These are phyloP conservation scores for Tenebrosternarchus preto DNA, from an alignment of 2,113 vertebrate genomes.

Conservation along the genomic window DNA sequence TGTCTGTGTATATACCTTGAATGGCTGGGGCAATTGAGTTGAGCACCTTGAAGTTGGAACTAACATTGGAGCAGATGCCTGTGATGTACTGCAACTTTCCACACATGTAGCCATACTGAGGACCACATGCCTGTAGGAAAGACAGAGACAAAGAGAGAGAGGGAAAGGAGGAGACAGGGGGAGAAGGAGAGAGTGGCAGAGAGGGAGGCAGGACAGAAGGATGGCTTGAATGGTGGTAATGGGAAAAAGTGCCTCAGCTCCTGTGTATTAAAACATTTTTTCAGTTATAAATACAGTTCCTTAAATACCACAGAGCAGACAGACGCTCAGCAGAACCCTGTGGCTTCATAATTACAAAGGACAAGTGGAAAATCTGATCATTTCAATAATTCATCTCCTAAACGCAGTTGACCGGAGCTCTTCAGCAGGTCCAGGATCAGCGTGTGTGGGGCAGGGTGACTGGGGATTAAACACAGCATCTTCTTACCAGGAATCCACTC, in stretches of 20 bases:
- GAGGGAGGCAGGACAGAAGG: background rate
- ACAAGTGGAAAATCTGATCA: constrained; percentile 54
- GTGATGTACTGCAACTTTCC: constrained; percentile 90
- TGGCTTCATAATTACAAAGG: constrained; percentile 45
- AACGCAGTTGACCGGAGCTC: too few species aligned
- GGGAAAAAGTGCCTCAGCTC: constrained; percentile 31
- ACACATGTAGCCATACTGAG: constrained; percentile 94
- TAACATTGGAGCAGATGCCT: constrained; percentile 93
- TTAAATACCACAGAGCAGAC: background rate
- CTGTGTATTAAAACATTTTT: background rate
- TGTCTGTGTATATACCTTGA: constrained; percentile 77
- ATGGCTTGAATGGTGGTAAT: background rate
- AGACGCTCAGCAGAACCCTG: background rate
- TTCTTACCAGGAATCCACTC: constrained; percentile 88
- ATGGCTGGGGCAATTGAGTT: constrained; percentile 84
- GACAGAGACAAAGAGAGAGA: background rate
- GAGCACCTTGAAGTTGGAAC: constrained; percentile 86
- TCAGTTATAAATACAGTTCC: background rate
- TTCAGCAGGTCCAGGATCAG: too few species aligned
- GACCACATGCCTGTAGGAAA: constrained; percentile 86
- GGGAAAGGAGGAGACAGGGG: background rate
- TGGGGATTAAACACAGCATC: constrained; percentile 15
- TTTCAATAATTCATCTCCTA: constrained; percentile 36
- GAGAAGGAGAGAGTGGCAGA: background rate
- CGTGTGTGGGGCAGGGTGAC: constrained; percentile 2